These are phyloP conservation scores for Lasioglossum figueresi DNA, from an alignment of 2,888 invertebrate genomes.

Conservation along the genomic window DNA sequence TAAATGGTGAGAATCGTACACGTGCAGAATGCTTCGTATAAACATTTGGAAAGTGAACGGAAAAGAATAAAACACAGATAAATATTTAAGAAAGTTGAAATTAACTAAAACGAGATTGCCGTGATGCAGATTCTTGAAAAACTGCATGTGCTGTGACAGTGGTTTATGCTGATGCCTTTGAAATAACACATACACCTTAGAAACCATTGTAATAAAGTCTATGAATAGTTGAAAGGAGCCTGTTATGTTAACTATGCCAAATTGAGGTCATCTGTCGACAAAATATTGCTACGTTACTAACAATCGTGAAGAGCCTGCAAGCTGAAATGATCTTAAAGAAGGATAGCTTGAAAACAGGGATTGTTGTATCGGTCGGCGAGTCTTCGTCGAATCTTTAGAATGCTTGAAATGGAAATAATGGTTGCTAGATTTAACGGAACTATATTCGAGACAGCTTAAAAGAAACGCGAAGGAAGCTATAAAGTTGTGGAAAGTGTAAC, in stretches of 20 bases:
- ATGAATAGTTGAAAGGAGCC: slow-evolving; percentile 44
- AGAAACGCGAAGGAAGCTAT: slow-evolving; percentile 51
- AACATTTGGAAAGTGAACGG: slow-evolving; percentile 36
- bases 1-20: slow-evolving; percentile 48
- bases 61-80: slow-evolving; percentile 41
- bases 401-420: slow-evolving; percentile 57
- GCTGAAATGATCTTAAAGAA: slow-evolving; percentile 51
- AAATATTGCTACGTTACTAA: slow-evolving; percentile 42
- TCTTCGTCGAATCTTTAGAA: slow-evolving; percentile 52
- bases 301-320: slow-evolving; percentile 42
- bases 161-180: slow-evolving; percentile 66
- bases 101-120: slow-evolving; percentile 43
- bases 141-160: slow-evolving; percentile 45
- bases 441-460: slow-evolving; percentile 60
- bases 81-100: slow-evolving; percentile 41
- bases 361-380: slow-evolving; percentile 49
- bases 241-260: slow-evolving; percentile 58
- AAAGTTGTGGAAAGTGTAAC: slow-evolving; percentile 61
- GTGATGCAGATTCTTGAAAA: slow-evolving; percentile 44
- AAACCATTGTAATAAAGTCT: slow-evolving; percentile 61
- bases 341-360: slow-evolving; percentile 31
- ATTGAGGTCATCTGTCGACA: slow-evolving; percentile 53
- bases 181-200: slow-evolving; percentile 55
- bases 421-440: slow-evolving; percentile 56
- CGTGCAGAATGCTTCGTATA: slow-evolving; percentile 44